A percentile compares a stretch with the other conserved stretches of the same genome.
Conservation (phyloP, 2,797 vertebrate species). For the Leucoraja ocellata region DNA sequence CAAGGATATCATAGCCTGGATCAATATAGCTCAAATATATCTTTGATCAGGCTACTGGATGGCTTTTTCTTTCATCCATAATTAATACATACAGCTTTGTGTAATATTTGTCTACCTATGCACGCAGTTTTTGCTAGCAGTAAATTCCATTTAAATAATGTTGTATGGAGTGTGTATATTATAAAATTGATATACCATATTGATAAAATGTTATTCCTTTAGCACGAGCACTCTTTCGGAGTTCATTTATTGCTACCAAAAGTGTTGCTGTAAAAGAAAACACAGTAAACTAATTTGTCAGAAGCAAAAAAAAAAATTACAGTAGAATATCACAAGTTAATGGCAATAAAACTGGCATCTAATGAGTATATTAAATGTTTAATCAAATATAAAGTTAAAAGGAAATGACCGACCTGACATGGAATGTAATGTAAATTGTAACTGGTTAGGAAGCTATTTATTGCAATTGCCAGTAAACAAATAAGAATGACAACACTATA, state of each 20-base stretch:
- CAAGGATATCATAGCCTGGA: too few species aligned
- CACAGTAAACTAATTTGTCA: background rate
- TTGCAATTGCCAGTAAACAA: background rate
- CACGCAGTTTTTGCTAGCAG: background rate
- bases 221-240: constrained; percentile 75
- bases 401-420: background rate
- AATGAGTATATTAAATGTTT: background rate
- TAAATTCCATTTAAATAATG: too few species aligned
- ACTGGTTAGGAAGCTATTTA: background rate
- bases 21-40: too few species aligned
- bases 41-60: too few species aligned
- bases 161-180: background rate
- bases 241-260: constrained; percentile 90
- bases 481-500: background rate
- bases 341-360: background rate
- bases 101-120: background rate
- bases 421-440: background rate
- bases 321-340: background rate
- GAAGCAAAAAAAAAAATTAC: background rate
- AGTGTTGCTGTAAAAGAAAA: constrained; percentile 73
- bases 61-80: background rate
- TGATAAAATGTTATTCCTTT: constrained; percentile 83
- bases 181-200: constrained; percentile 68
- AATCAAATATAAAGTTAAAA: background rate
- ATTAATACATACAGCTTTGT: background rate